Evolutionary conservation across 2,888 invertebrate species (phyloP), one percentile per base, ranked within the genome.

Genomic region (Acleris cristana): DNA sequence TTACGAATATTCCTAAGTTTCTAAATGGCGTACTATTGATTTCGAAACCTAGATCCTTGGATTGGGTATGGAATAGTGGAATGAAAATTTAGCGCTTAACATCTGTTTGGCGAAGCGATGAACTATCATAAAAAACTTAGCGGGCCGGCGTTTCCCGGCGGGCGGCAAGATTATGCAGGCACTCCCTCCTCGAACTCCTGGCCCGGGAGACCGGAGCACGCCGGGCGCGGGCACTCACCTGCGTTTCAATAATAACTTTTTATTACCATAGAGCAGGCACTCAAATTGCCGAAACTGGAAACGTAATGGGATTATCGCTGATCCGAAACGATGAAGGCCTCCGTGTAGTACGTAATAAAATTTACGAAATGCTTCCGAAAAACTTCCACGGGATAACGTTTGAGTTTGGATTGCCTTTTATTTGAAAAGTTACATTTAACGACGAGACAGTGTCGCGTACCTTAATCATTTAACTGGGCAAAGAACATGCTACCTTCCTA

Each of bases 221-320:
- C 51, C 53, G 26, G 34, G 52, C 63, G 26, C 59, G 49, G 48
- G 70, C 72, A 74, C 77, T 81, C 79, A 85, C 83, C 84, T 85
- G 81, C 76, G 73, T 77, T 81, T 79, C 80, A 73, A 76, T 85
- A 85, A 84, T 86, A 86, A 84, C 80, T 84, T 86, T 85, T 86
- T 84, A 84, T 82, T 84, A 80, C 79, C 76, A 79, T 79, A 82
- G 82, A 84, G 76, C 80, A 75, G 78, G 79, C 79, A 80, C 82
- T 82, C 77, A 82, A 86, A 87, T 85, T 82, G 83, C 79, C 80
- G 75, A 82, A 86, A 85, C 85, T 86, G 83, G 82, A 81, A 86
- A 85, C 83, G 82, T 85, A 87, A 88, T 87, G 79, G 83, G 81
- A 86, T 87, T 86, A 87, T 84, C 85, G 83, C 80, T 87, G 86